Percentiles rank a stretch among this genome's conserved stretches.
Evolutionary conservation across 2,113 vertebrate genomes (phyloP).

Genomic region (Pangasianodon gigas): DNA sequence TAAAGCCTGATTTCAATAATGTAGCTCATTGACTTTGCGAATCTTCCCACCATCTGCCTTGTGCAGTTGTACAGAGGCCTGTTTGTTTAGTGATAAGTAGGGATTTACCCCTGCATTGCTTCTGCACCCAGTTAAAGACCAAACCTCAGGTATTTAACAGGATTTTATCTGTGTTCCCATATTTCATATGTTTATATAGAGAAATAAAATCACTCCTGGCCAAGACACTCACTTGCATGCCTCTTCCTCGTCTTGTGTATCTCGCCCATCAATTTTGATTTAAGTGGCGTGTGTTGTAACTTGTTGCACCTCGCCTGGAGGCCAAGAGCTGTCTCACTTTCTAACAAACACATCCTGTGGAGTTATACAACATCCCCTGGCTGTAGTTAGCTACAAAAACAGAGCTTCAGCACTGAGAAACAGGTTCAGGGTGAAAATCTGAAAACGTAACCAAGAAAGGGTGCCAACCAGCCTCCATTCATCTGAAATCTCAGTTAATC

Average conservation of each 20-base stretch:
- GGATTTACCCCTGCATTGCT: slow-evolving; percentile 50
- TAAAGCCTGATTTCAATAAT: neutral
- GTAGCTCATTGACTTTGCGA: no score
- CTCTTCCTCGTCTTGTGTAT: slow-evolving; percentile 61
- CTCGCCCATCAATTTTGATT: slow-evolving; percentile 58
- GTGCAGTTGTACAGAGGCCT: neutral
- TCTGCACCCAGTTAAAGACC: slow-evolving; percentile 41
- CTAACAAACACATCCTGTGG: slow-evolving; percentile 52
- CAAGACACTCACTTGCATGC: slow-evolving; percentile 55
- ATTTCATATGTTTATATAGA: slow-evolving; percentile 68
- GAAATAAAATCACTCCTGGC: slow-evolving; percentile 62
- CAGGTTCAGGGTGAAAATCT: neutral
- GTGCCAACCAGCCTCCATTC: neutral
- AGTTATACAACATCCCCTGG: slow-evolving; percentile 39
- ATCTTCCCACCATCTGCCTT: neutral
- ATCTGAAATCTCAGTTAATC: neutral
- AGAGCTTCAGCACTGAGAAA: neutral
- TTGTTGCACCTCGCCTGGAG: slow-evolving; percentile 58
- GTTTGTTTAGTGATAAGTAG: slow-evolving; percentile 47
- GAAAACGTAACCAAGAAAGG: neutral
- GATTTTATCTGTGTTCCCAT: slow-evolving; percentile 58
- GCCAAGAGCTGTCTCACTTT: slow-evolving; percentile 48
- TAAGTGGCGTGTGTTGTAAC: slow-evolving; percentile 65
- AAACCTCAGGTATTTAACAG: slow-evolving; percentile 56
- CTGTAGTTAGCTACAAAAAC: slow-evolving; percentile 27